phyloP scores from a whole-genome alignment of 2,113 vertebrate species.

The Aramus guarauna region DNA sequence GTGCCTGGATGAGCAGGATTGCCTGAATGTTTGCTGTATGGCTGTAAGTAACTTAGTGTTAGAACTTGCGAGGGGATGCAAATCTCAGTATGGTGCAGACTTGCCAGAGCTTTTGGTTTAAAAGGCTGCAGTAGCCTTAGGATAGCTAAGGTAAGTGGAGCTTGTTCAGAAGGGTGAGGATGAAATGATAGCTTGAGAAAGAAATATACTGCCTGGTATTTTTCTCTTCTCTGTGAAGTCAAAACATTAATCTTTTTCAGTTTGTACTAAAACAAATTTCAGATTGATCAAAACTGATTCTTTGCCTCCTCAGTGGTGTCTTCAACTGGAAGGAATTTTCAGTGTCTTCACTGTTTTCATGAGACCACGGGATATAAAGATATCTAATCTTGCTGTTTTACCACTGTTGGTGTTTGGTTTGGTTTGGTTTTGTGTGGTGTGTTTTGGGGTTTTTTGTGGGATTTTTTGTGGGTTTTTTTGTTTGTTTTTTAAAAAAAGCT shows the following conservation, averaged over 20 bases:
- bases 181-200: background rate
- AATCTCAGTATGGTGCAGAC: background rate
- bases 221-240: background rate
- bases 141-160: background rate
- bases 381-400: background rate
- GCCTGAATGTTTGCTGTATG: background rate
- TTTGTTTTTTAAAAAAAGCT: background rate
- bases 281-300: background rate
- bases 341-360: background rate
- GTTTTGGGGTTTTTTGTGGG: no score
- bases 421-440: no score
- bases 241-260: background rate
- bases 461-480: no score
- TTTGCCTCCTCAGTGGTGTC: background rate
- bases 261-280: background rate
- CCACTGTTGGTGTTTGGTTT: background rate
- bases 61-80: background rate
- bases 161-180: background rate
- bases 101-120: background rate
- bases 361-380: background rate
- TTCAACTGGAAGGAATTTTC: background rate
- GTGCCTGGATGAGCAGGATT: background rate
- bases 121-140: background rate
- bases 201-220: background rate
- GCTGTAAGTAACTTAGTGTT: background rate